These are phyloP conservation scores for Hiodon tergisus DNA, from an alignment of 2,113 vertebrate species.

Conservation along the genomic window DNA sequence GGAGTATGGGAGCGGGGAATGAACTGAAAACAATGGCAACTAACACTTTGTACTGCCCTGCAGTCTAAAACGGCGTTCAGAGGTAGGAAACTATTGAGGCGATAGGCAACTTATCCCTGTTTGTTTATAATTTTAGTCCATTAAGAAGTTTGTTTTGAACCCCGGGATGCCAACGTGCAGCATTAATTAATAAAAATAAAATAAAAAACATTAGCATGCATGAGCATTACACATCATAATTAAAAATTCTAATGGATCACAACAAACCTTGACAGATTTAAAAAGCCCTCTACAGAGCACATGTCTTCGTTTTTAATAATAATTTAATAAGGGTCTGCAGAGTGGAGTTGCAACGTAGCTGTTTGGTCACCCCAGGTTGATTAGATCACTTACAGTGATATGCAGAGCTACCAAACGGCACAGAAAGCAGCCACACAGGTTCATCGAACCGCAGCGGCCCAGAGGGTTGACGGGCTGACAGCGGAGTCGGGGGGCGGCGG, in stretches of 20 bases:
- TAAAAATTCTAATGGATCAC: constrained; percentile 6
- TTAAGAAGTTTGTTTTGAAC: constrained; percentile 27
- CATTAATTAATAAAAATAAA: constrained; percentile 24
- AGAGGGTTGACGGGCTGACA: constrained; percentile 26
- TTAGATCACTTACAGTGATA: constrained; percentile 24
- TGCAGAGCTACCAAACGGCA: constrained; percentile 24
- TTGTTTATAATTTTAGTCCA: constrained; percentile 28
- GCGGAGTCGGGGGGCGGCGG: background rate
- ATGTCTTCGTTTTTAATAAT: background rate
- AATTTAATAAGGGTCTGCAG: constrained; percentile 21
- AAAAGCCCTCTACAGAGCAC: background rate
- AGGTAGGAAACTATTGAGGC: constrained; percentile 5
- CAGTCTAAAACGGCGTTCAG: constrained; percentile 13
- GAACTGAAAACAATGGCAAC: background rate
- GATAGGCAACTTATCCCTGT: constrained; percentile 30
- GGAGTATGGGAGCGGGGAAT: no score
- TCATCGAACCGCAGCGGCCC: constrained; percentile 17
- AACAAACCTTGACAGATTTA: background rate
- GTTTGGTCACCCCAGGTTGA: constrained; percentile 23
- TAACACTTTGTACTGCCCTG: constrained; percentile 9
- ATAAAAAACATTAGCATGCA: constrained; percentile 28
- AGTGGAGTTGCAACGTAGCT: constrained; percentile 25
- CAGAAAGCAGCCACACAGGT: constrained; percentile 21
- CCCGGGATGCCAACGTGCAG: constrained; percentile 16
- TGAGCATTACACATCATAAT: constrained; percentile 32